Evolutionary conservation across 1,140 invertebrate genomes (phyloP), one percentile per base, ranked within the genome.

Genomic region (Drosophila paulistorum): DNA sequence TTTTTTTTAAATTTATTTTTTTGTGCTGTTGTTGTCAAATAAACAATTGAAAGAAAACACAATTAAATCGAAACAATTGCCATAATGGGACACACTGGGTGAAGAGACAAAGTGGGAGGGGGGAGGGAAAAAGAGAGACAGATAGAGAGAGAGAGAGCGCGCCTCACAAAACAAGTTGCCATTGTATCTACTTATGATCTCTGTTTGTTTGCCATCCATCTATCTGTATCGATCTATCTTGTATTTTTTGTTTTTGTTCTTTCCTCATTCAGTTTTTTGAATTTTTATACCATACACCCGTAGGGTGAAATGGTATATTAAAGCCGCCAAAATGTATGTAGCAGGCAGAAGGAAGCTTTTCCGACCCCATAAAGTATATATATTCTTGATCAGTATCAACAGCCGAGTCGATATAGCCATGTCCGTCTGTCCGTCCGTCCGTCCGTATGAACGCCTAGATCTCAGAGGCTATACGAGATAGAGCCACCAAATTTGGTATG

Each of bases 31-130:
- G 45, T 51, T 20, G 41, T 33, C 60, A 51, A 48, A 58, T 14
- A 23, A 45, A 65, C 55, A 65, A 55, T 26, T 65, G 60, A 68
- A 68, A 67, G 45, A 54, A 65, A 71, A 65, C 63, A 86, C 81
- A 81, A 86, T 86, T 73, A 70, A 75, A 72, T 74, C 71, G 70
- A 86, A 85, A 85, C 82, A 85, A 85, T 86, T 76, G 75, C 41
- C 35, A 79, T 75, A 67, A 66, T 69, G 39, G 17, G 59, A 54
- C 42, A 51, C 45, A 51, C 45, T 51, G 45, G 45, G 45, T 48
- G 45, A 7, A 48, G 45, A 48, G 35, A 3, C 7, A 37, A 11
- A 37, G 9, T 11, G 2, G 20, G 45, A 48, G 2, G 45, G 7
- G 45, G 17, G 17, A 9, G 14, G 20, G 45, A 30, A 7, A 30